Evolutionary conservation across 2,888 invertebrate species (phyloP), one percentile per base, ranked within the genome.

Genomic region (Drosophila nr. perissopoda): DNA sequence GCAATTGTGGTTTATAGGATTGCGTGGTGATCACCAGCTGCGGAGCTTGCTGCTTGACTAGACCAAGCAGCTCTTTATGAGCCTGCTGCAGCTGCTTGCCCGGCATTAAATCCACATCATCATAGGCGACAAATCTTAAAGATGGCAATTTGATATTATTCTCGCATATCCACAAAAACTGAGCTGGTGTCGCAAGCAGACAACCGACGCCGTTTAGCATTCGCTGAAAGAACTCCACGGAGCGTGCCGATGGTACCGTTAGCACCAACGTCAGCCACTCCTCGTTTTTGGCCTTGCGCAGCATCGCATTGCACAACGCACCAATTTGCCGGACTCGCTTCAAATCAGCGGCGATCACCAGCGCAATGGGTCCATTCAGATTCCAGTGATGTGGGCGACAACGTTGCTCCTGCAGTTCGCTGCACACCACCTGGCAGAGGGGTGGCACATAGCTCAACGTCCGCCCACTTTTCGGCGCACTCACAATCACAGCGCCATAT

Each of bases 391-490:
- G 27, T 0, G 5, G 1, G 4, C 40, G 33, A 2, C 34, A 6
- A 3, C 67, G 58, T 4, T 31, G 59, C 7, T 54, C 29, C 8
- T n/a, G n/a, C 3, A 87, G 34, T 0, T 21, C 21, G 1, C 7
- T 53, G 33, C 53, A 46, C 1, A 82, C 76, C 6, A 29, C 34
- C 34, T 89, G 74, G 7, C 85, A 89, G 0, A 85, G 49, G 0
- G 83, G 68, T 18, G 70, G 86, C 11, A 88, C 56, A 33, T 74
- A 85, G 60, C 83, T 71, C 2, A 80, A 11, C 0, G 86, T 82
- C 11, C 89, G 88, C 7, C 85, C 85, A 49, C 90, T 89, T 16
- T 62, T 60, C 2, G 90, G 88, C 0, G 83, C 81, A 52, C 74
- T 71, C 5, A 89, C 76, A 8, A 85, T 67, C 21, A 85, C 52